Conservation (phyloP, 2,113 vertebrate genomes). For the Echinops telfairi region DNA sequence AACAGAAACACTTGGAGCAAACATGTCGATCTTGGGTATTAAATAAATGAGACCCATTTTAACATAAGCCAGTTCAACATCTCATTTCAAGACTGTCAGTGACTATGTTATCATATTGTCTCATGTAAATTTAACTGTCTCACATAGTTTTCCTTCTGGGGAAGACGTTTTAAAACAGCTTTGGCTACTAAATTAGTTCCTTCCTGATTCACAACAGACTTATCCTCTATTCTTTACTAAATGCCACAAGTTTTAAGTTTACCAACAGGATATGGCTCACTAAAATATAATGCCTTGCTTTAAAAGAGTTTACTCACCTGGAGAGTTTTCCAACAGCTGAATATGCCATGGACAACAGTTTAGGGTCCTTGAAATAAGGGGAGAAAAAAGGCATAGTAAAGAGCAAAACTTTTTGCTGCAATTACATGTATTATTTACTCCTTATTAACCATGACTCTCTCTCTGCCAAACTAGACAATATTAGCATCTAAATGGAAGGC, state of each 20-base stretch:
- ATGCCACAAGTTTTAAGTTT: slow-evolving; percentile 63
- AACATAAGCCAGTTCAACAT: slow-evolving; percentile 56
- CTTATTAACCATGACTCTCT: slow-evolving; percentile 41
- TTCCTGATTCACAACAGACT: slow-evolving; percentile 56
- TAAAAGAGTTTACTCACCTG: slow-evolving; percentile 89
- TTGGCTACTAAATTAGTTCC: slow-evolving; percentile 52
- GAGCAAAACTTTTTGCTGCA: slow-evolving; percentile 70
- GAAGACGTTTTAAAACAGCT: slow-evolving; percentile 51
- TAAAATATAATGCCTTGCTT: slow-evolving; percentile 68
- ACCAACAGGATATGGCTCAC: slow-evolving; percentile 59
- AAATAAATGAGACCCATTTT: slow-evolving; percentile 42
- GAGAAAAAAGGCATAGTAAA: slow-evolving; percentile 74
- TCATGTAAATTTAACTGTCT: slow-evolving; percentile 49
- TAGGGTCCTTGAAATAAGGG: slow-evolving; percentile 92
- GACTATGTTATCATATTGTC: slow-evolving; percentile 13
- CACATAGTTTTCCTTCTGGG: slow-evolving; percentile 32
- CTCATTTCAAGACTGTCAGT: slow-evolving; percentile 45
- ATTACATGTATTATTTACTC: slow-evolving; percentile 68
- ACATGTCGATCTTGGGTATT: not conserved
- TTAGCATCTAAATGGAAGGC: slow-evolving; percentile 31
- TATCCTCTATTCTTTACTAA: slow-evolving; percentile 61
- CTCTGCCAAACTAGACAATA: slow-evolving; percentile 32
- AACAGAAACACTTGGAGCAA: slow-evolving; percentile 35
- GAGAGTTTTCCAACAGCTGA: slow-evolving; percentile 98
- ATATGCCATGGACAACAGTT: slow-evolving; percentile 96